Base-by-base conservation (phyloP, 2,113 vertebrate species). In the Syrmaticus mikado region DNA sequence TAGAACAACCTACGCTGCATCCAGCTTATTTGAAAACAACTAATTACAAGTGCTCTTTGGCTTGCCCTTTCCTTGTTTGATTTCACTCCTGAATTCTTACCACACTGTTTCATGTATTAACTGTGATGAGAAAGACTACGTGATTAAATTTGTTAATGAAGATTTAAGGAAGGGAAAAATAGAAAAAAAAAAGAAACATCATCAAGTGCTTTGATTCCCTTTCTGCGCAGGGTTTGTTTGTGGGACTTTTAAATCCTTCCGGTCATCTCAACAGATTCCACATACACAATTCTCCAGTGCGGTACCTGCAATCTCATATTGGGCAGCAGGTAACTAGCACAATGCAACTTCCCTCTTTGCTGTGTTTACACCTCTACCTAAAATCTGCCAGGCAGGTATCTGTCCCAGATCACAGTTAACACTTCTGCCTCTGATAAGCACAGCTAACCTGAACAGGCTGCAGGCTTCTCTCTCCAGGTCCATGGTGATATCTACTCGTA, bases 31-130 rank as follows among this genome's bases (percentile, higher is more conserved):
- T 61, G 12, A 66, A 80, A 88, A 41, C 19, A 72, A 36, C 21
- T 52, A 34, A 30, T 52, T 68, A 38, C 5, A 83, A 70, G 50
- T 25, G 9, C 41, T 81, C 81, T 77, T 89, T 89, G 68, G 81
- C 38, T 58, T 61, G 8, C 30, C 28, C 60, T 86, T 57, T 57
- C n/a, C 57, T 32, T 52, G 12, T 55, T 60, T 65, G 13, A 18
- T 50, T 45, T 71, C 66, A 75, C 27, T 82, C 41, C 41, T 30
- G 10, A 73, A 68, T 88, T 52, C 58, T 52, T 34, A 87, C 10
- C 32, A 27, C 0, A 1, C 25, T 72, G 43, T 43, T 34, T 65
- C 87, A 61, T 0, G 0, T 24, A 48, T 45, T 67, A 53, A 48
- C 8, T 17, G 8, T 53, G 48, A 80, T 43, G 62, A 72, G 21